Base-by-base conservation (phyloP, 2,113 vertebrate species). In the Gadus macrocephalus region DNA sequence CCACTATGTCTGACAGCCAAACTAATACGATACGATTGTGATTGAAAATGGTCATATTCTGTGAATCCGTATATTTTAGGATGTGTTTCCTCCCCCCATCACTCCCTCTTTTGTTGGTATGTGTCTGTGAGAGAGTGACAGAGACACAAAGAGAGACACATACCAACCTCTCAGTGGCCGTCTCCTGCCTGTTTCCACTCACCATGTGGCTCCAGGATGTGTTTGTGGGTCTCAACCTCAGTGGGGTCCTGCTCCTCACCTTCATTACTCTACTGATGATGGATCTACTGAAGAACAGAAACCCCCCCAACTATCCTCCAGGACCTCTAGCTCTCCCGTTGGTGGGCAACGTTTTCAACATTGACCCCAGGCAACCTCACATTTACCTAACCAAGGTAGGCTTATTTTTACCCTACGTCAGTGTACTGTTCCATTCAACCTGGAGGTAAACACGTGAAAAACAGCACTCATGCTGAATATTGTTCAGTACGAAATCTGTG, bases 351-450 rank as follows among this genome's bases (percentile, higher is more conserved):
- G 0, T 94, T 0, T 76, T 92, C 17, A 64, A 69, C 69, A 81
- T 91, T 14, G 88, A 90, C 74, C 35, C 77, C 6, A 87, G 86
- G 67, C 82, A 91, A 68, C 90, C 91, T 76, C 89, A 92, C 70
- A 79, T 88, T 81, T 90, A 92, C 66, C 74, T 92, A 8, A 90
- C 89, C 20, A 89, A 92, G 90, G 90, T 92, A 81, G 87, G n/a
- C 20, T n/a, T 28, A n/a, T 8, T 14, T 9, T 49, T 49, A 49
- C 9, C 42, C 8, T 49, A 49, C 42, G 8, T 9, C 42, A 2
- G 9, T 9, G 42, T 12, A 14, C 42, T 49, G 42, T 49, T 49
- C 42, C 8, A 49, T 14, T 49, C 5, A 49, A 14, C 9, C 42
- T 14, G 12, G 42, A 49, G 42, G 8, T 11, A 49, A 49, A 35